These are phyloP conservation scores for Caenorhabditis angaria DNA, from an alignment of 2,888 invertebrate genomes.

Conservation along the genomic window DNA sequence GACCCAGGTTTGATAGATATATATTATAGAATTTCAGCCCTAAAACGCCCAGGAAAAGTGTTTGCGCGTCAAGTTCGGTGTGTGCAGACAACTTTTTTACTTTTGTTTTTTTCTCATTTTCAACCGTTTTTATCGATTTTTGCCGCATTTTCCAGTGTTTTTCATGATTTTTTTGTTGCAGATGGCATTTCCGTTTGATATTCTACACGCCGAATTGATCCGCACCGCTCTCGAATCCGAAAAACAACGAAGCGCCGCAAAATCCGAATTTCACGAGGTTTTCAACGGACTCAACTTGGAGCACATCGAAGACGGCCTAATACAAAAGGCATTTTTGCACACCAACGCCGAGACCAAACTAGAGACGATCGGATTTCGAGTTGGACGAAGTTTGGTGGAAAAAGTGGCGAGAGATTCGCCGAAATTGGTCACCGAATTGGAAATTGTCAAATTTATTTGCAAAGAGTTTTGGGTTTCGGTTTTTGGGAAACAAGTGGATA, in stretches of 20 bases:
- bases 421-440: slow-evolving; percentile 88
- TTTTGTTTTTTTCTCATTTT: slow-evolving; percentile 5
- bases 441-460: slow-evolving; percentile 95
- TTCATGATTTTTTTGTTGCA: slow-evolving; percentile 5
- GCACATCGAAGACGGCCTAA: slow-evolving; percentile 44
- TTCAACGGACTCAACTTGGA: slow-evolving; percentile 32
- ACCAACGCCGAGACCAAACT: slow-evolving; percentile 72
- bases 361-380: slow-evolving; percentile 77
- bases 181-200: slow-evolving; percentile 63
- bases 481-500: slow-evolving; percentile 97
- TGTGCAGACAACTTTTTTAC: slow-evolving; percentile 13
- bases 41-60: too few species aligned
- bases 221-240: slow-evolving; percentile 56
- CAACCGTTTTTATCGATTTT: background rate
- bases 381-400: slow-evolving; percentile 77
- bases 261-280: slow-evolving; percentile 43
- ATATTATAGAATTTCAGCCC: too few species aligned
- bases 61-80: slow-evolving; percentile 11
- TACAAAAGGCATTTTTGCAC: slow-evolving; percentile 54
- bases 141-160: background rate
- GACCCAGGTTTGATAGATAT: too few species aligned
- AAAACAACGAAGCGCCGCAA: slow-evolving; percentile 41
- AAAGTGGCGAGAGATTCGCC: slow-evolving; percentile 71
- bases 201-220: slow-evolving; percentile 67
- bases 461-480: slow-evolving; percentile 98